Evolutionary conservation across 2,113 vertebrate genomes (phyloP).

Genomic region (Nyctibius bracteatus): DNA sequence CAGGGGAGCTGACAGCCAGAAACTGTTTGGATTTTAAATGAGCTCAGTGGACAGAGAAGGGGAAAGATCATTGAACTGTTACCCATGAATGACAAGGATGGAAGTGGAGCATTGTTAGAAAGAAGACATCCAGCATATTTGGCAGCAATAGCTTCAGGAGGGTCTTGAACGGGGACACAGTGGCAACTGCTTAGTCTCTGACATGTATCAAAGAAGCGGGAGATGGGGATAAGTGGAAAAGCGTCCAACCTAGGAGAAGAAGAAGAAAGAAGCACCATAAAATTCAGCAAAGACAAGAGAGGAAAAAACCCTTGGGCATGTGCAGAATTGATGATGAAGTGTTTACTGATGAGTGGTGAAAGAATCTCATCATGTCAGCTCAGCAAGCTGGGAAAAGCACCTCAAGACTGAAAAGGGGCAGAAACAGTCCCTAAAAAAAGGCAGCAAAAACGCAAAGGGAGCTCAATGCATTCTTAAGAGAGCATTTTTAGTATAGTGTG

Average conservation of each 20-base stretch:
- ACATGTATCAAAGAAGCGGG: constrained; percentile 6
- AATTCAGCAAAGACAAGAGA: constrained; percentile 6
- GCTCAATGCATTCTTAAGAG: neutral
- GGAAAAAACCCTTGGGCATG: neutral
- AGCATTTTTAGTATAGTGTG: neutral
- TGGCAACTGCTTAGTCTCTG: constrained; percentile 15
- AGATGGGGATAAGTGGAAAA: neutral
- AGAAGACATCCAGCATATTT: constrained; percentile 11
- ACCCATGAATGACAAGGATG: constrained; percentile 65
- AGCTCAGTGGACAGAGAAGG: constrained; percentile 69
- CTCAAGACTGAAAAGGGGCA: constrained; percentile 15
- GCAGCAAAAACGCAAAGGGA: neutral
- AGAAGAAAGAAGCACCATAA: neutral
- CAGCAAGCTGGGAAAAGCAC: constrained; percentile 1
- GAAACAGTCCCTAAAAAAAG: neutral
- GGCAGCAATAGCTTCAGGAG: constrained; percentile 40
- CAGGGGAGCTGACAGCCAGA: constrained; percentile 65
- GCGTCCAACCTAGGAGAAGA: neutral
- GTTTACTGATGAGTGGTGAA: constrained; percentile 24
- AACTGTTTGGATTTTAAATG: constrained; percentile 69
- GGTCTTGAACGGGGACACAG: neutral
- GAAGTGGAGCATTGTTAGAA: constrained; percentile 5
- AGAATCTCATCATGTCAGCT: constrained; percentile 3
- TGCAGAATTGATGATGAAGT: constrained; percentile 48
- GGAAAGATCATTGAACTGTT: constrained; percentile 74